phyloP scores from a whole-genome alignment of 2,888 invertebrate genomes.

The Girardia tigrina region DNA sequence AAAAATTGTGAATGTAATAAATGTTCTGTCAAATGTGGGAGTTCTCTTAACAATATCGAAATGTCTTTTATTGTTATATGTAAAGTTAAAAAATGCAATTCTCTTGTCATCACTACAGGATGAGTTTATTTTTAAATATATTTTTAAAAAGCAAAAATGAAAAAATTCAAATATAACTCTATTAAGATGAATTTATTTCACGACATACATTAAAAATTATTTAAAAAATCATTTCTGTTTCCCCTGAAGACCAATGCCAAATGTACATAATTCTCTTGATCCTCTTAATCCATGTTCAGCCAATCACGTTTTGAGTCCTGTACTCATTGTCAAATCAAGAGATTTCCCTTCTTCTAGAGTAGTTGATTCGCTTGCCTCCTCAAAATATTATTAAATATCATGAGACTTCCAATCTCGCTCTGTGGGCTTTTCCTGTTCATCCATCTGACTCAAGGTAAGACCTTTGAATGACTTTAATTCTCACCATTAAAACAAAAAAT shows the following conservation, averaged over 20 bases:
- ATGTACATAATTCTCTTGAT: neutral
- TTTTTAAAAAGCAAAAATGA: no score
- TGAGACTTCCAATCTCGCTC: neutral
- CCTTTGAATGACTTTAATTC: neutral
- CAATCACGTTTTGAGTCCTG: neutral
- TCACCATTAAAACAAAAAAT: neutral
- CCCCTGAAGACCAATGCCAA: conserved; percentile 7
- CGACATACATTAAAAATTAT: no score
- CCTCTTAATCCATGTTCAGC: conserved; percentile 1
- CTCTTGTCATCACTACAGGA: no score
- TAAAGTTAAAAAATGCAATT: no score
- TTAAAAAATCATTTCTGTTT: conserved; percentile 4
- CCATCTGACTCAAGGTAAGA: neutral
- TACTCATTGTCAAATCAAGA: conserved; percentile 18
- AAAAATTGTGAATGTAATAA: no score
- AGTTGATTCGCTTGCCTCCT: neutral
- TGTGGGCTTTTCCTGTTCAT: neutral
- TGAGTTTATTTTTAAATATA: no score
- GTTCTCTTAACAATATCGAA: no score
- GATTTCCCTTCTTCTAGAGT: neutral
- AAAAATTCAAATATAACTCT: no score
- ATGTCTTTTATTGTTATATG: no score
- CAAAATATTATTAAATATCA: neutral
- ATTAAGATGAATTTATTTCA: no score
- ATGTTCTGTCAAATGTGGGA: no score